Percentiles rank a stretch among this genome's conserved stretches.
These are phyloP conservation scores for Alloscopus bannaensis DNA, from an alignment of 2,888 invertebrate species.

Conservation along the genomic window DNA sequence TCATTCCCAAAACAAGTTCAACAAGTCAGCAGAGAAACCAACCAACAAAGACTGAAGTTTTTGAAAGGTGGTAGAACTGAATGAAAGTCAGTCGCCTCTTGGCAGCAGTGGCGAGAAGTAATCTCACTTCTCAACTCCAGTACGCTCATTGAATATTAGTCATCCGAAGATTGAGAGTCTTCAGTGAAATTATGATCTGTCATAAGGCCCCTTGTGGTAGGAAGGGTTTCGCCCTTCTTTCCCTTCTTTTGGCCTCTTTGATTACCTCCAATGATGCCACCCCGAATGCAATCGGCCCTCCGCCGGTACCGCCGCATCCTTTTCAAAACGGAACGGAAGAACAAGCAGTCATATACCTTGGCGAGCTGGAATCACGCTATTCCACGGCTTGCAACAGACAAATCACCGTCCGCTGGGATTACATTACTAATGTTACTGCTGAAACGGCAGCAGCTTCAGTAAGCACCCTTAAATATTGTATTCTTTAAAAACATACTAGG, in stretches of 20 bases:
- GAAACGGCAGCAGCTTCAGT: slow-evolving; percentile 70
- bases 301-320: background rate
- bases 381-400: slow-evolving; percentile 64
- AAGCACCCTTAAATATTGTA: slow-evolving; percentile 46
- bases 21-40: too few species aligned
- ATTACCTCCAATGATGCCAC: background rate
- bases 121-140: too few species aligned
- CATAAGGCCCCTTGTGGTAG: background rate
- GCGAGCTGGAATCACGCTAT: slow-evolving; percentile 56
- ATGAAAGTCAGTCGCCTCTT: too few species aligned
- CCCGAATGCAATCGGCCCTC: background rate
- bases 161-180: too few species aligned
- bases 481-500: slow-evolving; percentile 1
- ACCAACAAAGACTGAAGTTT: too few species aligned
- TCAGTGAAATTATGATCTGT: slow-evolving; percentile 21
- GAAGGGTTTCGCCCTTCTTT: slow-evolving; percentile 1
- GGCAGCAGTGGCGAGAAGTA: too few species aligned
- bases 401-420: slow-evolving; percentile 68
- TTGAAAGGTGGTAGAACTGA: too few species aligned
- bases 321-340: slow-evolving; percentile 46
- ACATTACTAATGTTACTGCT: slow-evolving; percentile 70
- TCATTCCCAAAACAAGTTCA: background rate
- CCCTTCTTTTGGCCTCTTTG: background rate
- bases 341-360: slow-evolving; percentile 57
- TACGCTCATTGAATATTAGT: too few species aligned